Base-by-base conservation (phyloP, 2,113 vertebrate genomes). In the Ageneiosus marmoratus region DNA sequence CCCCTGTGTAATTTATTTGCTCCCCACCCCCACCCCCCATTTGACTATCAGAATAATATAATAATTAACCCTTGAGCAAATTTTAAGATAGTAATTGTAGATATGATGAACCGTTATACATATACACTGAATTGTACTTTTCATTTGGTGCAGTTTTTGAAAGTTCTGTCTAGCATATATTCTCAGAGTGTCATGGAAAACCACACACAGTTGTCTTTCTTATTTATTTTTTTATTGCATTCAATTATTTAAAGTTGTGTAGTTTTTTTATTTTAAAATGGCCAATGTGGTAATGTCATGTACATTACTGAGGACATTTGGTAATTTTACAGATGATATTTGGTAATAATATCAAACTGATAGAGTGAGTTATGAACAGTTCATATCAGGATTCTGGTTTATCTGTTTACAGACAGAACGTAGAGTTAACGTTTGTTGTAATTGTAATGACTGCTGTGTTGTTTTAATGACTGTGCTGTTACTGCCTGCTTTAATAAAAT, bases 401-500 rank as follows among this genome's bases (percentile, higher is more conserved):
- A 20, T 76, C 73, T 55, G 29, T 24, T 55, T 16, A 34, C 29
- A 32, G 29, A 73, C 69, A 48, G 37, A 70, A 70, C 24, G 44
- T 48, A 16, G 69, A 24, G 1, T 18, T 1, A 48, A 50, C 44
- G 1, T 48, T 27, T 73, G 44, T 73, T 18, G 13, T 8, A 12
- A 73, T 73, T 27, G 11, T 41, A 73, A 73, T 48, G 6, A 32
- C 29, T 55, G 73, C 50, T 75, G 29, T 75, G 73, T 50, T 76
- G 50, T 75, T 51, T 10, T 41, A 41, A 41, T 41, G 7, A 18
- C n/a, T 32, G 41, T n/a, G 15, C 46, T 74, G 73, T 75, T 41
- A 37, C 29, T 76, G 29, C 73, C 73, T 55, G 73, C 50, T 76
- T 76, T 29, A 55, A 76, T 76, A 53, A 75, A 75, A 53, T 74